phyloP scores from a whole-genome alignment of 2,113 vertebrate species.

The Gymnobelideus leadbeateri region DNA sequence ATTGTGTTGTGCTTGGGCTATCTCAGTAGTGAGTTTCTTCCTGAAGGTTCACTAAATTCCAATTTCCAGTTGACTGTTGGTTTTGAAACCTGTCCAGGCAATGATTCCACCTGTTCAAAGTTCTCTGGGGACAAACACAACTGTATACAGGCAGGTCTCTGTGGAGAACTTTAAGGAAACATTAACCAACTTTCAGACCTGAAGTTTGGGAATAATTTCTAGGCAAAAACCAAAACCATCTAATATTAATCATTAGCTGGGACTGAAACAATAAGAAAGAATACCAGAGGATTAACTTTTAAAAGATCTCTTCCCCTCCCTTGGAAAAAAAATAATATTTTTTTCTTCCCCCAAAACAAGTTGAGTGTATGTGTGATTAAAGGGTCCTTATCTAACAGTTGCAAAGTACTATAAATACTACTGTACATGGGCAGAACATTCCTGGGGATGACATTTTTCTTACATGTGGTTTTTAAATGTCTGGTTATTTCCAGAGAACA shows the following conservation, averaged over 20 bases:
- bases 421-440: slow-evolving; percentile 30
- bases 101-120: slow-evolving; percentile 12
- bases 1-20: slow-evolving; percentile 4
- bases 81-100: slow-evolving; percentile 28
- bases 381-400: slow-evolving; percentile 4
- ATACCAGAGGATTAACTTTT: slow-evolving; percentile 34
- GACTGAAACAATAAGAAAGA: slow-evolving; percentile 22
- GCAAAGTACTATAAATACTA: slow-evolving; percentile 49
- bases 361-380: neutral
- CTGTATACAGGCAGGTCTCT: slow-evolving; percentile 20
- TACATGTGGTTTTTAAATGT: slow-evolving; percentile 43
- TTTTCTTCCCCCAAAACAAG: slow-evolving; percentile 12
- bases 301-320: neutral
- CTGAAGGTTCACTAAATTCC: slow-evolving; percentile 38
- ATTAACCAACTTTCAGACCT: slow-evolving; percentile 54
- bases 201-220: slow-evolving; percentile 42
- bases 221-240: slow-evolving; percentile 46
- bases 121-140: neutral
- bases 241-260: slow-evolving; percentile 41
- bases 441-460: slow-evolving; percentile 56
- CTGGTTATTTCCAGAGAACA: slow-evolving; percentile 73
- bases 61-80: slow-evolving; percentile 8
- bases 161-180: slow-evolving; percentile 41
- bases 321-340: slow-evolving; percentile 3
- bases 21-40: neutral